Conservation (phyloP, 2,797 vertebrate genomes). For the Rhynchonycteris naso region DNA sequence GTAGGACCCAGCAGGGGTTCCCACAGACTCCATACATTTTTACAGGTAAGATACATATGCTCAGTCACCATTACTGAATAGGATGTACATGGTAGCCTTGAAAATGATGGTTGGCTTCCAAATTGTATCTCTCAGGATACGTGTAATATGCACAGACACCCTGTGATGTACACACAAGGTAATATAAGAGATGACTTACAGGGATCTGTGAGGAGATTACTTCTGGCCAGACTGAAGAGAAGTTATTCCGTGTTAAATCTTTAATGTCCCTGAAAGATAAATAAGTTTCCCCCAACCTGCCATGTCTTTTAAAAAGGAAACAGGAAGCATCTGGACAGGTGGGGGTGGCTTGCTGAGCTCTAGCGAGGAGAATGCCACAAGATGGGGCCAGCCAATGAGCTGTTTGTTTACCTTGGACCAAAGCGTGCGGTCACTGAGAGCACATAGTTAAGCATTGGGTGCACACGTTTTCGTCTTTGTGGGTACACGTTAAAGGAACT, state of each 20-base stretch:
- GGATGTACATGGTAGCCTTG: background rate
- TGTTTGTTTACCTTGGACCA: accelerated
- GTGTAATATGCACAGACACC: background rate
- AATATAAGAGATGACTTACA: too few species aligned
- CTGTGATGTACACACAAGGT: too few species aligned
- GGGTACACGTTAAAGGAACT: background rate
- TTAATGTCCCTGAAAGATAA: background rate
- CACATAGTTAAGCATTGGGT: accelerated
- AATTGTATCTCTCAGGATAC: accelerated
- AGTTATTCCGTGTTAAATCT: accelerated
- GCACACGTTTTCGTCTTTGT: background rate
- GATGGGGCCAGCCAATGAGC: accelerated
- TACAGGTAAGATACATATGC: too few species aligned
- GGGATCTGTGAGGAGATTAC: background rate
- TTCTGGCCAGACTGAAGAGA: background rate
- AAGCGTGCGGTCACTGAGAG: accelerated
- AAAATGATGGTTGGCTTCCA: background rate
- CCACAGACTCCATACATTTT: accelerated
- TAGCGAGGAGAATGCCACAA: accelerated
- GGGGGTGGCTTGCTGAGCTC: background rate
- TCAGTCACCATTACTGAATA: background rate
- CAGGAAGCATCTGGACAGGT: background rate
- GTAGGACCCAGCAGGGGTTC: accelerated
- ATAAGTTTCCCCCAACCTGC: background rate
- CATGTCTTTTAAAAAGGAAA: background rate